Evolutionary conservation across 2,797 vertebrate genomes (phyloP), one percentile per base, ranked within the genome.

Genomic region (Sternotherus odoratus): DNA sequence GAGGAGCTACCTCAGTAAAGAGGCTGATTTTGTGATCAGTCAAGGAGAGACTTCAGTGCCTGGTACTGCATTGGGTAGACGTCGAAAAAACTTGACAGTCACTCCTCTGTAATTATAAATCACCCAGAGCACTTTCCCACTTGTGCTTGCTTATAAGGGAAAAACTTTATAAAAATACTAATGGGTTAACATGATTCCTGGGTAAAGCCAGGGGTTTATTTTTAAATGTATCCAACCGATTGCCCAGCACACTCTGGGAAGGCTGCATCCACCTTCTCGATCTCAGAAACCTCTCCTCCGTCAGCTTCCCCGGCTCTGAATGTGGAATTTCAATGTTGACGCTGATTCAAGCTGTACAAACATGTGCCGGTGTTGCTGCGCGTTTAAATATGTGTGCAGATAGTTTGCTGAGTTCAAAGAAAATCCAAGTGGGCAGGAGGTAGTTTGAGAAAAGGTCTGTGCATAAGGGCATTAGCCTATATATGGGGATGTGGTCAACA

Each of bases 391-490:
- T 53, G 33, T 0, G 2, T 43, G 39, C 1, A 0, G 39, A 72
- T 86, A 56, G 79, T 33, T 43, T 17, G 39, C 81, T 78, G 79
- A 6, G 57, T 66, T 51, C 23, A n/a, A 28, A 53, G 77, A 19
- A 63, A 90, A 66, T 51, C 43, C 28, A 49, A 92, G 69, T 33
- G 28, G 83, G 60, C 46, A 77, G 84, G 33, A 82, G 33, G 30
- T 86, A 24, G 4, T 86, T 82, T 92, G 57, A 63, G 51, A 23
- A 88, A 85, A 74, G 56, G 50, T 53, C 30, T 50, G 24, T 48
- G 21, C 3, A 3, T 2, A 11, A 66, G 16, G 7, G 17, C 49
- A 50, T 82, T 88, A 85, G 83, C 8, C 15, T 0, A 0, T 24
- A 2, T 63, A 83, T 94, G 77, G 21, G 56, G 92, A 89, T 23